These are phyloP conservation scores for Apis dorsata DNA, from an alignment of 1,140 invertebrate species.

Conservation along the genomic window DNA sequence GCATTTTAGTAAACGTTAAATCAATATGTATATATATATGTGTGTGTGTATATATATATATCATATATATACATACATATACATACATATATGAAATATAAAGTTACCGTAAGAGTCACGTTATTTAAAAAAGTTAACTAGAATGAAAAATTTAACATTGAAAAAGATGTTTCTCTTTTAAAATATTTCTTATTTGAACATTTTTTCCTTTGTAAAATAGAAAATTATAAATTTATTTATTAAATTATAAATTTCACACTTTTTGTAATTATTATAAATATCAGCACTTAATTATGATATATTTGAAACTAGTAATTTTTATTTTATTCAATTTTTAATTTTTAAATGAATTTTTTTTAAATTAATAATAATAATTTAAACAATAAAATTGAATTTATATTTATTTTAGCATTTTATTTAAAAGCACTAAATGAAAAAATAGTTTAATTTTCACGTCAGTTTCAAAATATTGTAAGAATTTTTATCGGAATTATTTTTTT, in stretches of 20 bases:
- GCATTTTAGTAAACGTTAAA: neutral
- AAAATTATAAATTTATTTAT: conserved; percentile 3
- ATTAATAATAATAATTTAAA: neutral
- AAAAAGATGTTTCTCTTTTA: neutral
- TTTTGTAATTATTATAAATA: neutral
- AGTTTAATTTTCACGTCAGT: conserved; percentile 23
- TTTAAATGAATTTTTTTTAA: neutral
- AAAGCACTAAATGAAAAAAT: neutral
- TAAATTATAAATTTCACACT: neutral
- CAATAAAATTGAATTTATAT: conserved; percentile 2
- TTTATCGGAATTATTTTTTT: conserved; percentile 46
- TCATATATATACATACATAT: neutral
- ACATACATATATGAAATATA: neutral
- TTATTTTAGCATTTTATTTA: conserved; percentile 15
- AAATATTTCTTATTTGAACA: neutral
- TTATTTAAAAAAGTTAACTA: neutral
- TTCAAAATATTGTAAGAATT: conserved; percentile 14
- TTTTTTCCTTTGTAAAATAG: neutral
- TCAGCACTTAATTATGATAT: no score
- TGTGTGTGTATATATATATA: neutral
- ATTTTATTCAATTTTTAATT: neutral
- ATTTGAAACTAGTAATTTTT: neutral
- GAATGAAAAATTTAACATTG: no score
- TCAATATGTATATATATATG: neutral
- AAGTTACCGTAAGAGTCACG: neutral